Percentiles rank a stretch among this genome's conserved stretches.
Evolutionary conservation across 2,113 vertebrate genomes (phyloP).

Genomic region (Plestiodon gilberti): DNA sequence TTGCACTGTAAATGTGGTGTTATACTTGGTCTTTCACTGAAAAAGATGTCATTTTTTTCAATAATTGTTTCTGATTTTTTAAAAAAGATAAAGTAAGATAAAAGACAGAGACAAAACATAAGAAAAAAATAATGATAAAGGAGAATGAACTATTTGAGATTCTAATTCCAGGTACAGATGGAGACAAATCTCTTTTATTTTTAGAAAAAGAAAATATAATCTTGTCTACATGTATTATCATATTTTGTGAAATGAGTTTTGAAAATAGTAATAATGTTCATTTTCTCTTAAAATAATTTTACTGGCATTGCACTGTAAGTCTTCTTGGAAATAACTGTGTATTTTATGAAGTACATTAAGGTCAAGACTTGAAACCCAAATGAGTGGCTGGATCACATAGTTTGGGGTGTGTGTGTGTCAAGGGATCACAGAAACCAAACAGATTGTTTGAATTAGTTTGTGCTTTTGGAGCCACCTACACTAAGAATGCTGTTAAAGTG

Average conservation of each 20-base stretch:
- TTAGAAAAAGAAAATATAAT: constrained; percentile 18
- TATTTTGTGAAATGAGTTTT: constrained; percentile 39
- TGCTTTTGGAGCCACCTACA: constrained; percentile 9
- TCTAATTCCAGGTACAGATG: constrained; percentile 15
- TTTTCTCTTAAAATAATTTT: constrained; percentile 44
- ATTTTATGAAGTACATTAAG: constrained; percentile 42
- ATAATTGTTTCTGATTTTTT: constrained; percentile 1
- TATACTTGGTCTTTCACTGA: not conserved
- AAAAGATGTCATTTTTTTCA: constrained; percentile 1
- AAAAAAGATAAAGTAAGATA: not conserved
- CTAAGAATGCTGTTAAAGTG: too few relatives aligned
- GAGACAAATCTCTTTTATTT: constrained; percentile 36
- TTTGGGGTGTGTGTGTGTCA: not conserved
- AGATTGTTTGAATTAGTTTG: constrained; percentile 3
- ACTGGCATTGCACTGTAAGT: not conserved
- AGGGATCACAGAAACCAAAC: not conserved
- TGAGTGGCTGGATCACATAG: constrained; percentile 8
- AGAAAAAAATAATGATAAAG: not conserved
- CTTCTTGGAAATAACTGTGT: constrained; percentile 28
- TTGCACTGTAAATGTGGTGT: not conserved
- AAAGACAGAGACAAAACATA: not conserved
- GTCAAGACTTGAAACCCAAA: constrained; percentile 20
- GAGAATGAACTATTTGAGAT: not conserved
- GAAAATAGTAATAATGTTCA: constrained; percentile 40
- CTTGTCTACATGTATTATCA: constrained; percentile 1